Evolutionary conservation across 2,888 invertebrate genomes (phyloP), one percentile per base, ranked within the genome.

Genomic region (Charanyca ferruginea): DNA sequence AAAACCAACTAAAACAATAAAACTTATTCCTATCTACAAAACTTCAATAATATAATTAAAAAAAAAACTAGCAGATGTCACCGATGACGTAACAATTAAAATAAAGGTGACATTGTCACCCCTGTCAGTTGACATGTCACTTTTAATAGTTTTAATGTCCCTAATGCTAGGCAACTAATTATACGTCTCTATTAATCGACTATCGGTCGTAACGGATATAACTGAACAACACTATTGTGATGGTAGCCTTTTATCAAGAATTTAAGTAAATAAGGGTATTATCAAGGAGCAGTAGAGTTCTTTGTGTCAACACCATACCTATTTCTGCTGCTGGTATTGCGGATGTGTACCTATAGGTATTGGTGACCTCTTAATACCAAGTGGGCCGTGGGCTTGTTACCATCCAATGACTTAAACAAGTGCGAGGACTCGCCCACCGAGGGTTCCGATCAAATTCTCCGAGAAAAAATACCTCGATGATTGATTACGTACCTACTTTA

Each of bases 101-200:
- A n/a, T 76, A 79, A 76, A 81, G 45, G 66, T 72, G 67, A 70
- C 59, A 54, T 51, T 67, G 51, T 78, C 75, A 71, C 81, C 83
- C 83, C 73, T 60, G 66, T 59, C 54, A 60, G 67, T 71, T 67
- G 69, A 76, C 57, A 51, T 62, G 66, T 66, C 59, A 71, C 77
- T 51, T 51, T 87, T 89, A 91, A 91, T 91, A 71, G 77, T 51
- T 51, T 87, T 89, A 91, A 91, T 91, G 76, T 76, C 74, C 77
- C 80, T 87, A 87, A 85, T 84, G 81, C 62, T 67, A 60, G 57
- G 52, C 8, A 62, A 85, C 87, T 86, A 89, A 90, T 90, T 89
- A 88, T 68, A 86, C 78, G 73, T 69, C 59, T 75, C 66, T 73
- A 77, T 68, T 68, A 81, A 73, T 81, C 80, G 77, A 85, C 79